A percentile compares a stretch with the other conserved stretches of the same genome.
These are phyloP conservation scores for Pantherophis guttatus DNA, from an alignment of 2,113 vertebrate genomes.

Conservation along the genomic window DNA sequence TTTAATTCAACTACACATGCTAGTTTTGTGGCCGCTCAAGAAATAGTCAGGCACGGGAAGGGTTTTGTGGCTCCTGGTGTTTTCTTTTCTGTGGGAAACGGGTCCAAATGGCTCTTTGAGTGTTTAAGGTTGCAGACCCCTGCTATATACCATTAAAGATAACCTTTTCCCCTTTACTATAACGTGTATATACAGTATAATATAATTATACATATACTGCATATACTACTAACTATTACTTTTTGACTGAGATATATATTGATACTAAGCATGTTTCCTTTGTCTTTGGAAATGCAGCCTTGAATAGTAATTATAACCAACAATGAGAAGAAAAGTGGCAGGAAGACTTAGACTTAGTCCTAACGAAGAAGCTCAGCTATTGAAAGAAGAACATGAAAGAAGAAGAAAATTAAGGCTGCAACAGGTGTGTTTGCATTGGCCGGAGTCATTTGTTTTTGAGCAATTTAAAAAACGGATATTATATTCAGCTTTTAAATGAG, in stretches of 20 bases:
- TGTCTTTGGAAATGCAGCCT: constrained; percentile 24
- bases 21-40: too few species aligned
- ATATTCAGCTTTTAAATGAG: not conserved
- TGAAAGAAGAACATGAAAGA: constrained; percentile 86
- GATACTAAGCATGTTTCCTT: not conserved
- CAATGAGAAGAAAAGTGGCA: constrained; percentile 82
- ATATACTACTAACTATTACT: not conserved
- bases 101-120: too few species aligned
- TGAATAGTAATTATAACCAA: not conserved
- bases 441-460: not conserved
- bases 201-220: not conserved
- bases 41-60: too few species aligned
- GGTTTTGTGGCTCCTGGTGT: too few species aligned
- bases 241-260: not conserved
- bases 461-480: not conserved
- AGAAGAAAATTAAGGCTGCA: constrained; percentile 87
- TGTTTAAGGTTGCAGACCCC: too few species aligned
- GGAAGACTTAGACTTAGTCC: constrained; percentile 80
- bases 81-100: too few species aligned
- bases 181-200: not conserved
- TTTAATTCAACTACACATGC: too few species aligned
- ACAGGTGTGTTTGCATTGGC: constrained; percentile 73
- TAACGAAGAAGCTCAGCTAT: constrained; percentile 86
- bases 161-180: not conserved
- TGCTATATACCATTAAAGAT: not conserved